These are phyloP conservation scores for Cepaea nemoralis DNA, from an alignment of 1,140 invertebrate species.

Conservation along the genomic window DNA sequence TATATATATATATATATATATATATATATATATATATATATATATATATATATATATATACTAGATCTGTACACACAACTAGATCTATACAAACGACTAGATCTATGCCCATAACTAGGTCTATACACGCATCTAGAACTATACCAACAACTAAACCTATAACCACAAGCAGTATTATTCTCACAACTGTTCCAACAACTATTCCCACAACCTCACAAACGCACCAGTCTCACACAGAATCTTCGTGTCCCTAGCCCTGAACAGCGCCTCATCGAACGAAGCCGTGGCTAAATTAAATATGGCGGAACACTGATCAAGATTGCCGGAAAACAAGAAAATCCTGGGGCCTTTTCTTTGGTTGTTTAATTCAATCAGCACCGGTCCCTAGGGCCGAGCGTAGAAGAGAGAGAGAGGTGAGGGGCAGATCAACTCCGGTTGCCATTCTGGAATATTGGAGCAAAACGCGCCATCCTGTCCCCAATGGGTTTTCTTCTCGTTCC, in stretches of 20 bases:
- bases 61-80: too few species aligned
- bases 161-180: too few species aligned
- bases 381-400: not conserved
- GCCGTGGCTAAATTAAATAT: constrained; percentile 30
- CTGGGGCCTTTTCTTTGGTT: constrained; percentile 9
- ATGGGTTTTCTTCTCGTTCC: not conserved
- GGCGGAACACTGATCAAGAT: constrained; percentile 26
- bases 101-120: too few species aligned
- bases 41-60: too few species aligned
- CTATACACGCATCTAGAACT: too few species aligned
- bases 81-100: too few species aligned
- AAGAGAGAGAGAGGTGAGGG: not conserved
- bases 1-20: too few species aligned
- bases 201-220: too few species aligned
- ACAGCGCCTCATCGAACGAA: not conserved
- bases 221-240: not conserved
- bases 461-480: not conserved
- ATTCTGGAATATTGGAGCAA: constrained; percentile 13
- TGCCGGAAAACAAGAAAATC: constrained; percentile 18
- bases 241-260: not conserved
- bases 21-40: too few species aligned
- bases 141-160: too few species aligned
- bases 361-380: constrained; percentile 27
- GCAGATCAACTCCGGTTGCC: not conserved
- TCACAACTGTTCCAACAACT: too few species aligned